Evolutionary conservation across 2,113 vertebrate genomes (phyloP).

Genomic region (Eleginops maclovinus): DNA sequence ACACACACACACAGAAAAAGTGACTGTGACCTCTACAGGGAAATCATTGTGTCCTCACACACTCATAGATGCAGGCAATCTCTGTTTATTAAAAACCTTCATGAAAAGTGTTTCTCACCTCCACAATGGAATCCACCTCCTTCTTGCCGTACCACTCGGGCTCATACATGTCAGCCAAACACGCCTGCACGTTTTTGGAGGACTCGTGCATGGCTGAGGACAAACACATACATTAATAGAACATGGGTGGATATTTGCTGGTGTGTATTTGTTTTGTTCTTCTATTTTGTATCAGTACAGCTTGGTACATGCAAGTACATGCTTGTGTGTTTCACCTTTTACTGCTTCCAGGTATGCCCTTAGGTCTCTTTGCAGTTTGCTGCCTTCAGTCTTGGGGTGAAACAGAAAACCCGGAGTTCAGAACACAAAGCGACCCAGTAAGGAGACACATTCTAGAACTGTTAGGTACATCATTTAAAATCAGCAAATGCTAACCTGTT

Average conservation of each 20-base stretch:
- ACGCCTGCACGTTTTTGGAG: conserved; percentile 93
- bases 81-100: neutral
- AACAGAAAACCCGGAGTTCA: conserved; percentile 44
- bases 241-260: neutral
- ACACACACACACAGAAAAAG: neutral
- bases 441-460: neutral
- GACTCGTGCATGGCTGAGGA: conserved; percentile 96
- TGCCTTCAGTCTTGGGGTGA: conserved; percentile 88
- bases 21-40: conserved; percentile 7
- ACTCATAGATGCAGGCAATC: neutral
- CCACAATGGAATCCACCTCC: conserved; percentile 92
- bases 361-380: conserved; percentile 95
- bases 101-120: conserved; percentile 85
- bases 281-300: neutral
- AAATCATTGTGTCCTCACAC: neutral
- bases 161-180: conserved; percentile 96
- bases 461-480: neutral
- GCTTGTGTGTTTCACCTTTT: conserved; percentile 86
- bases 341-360: conserved; percentile 93
- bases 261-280: neutral
- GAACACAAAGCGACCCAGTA: neutral
- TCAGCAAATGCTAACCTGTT: neutral
- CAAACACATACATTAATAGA: conserved; percentile 21
- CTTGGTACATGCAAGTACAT: neutral
- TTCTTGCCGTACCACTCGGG: conserved; percentile 94